These are phyloP conservation scores for Cottoperca gobio DNA, from an alignment of 2,797 vertebrate genomes.

Conservation along the genomic window DNA sequence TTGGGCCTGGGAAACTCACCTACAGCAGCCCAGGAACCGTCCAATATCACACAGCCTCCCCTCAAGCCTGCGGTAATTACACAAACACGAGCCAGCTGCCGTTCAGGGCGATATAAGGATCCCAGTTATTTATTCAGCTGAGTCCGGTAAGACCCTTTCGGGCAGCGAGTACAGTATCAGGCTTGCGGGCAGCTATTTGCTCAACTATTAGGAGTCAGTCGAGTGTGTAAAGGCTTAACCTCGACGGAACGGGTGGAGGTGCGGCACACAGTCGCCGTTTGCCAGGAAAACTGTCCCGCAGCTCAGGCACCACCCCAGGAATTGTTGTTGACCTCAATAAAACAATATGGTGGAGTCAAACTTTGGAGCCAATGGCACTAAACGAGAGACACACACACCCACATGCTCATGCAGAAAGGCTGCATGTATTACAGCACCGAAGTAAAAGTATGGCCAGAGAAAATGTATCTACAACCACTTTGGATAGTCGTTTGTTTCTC, in stretches of 20 bases:
- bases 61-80: slow-evolving; percentile 58
- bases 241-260: slow-evolving; percentile 38
- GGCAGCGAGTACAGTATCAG: slow-evolving; percentile 67
- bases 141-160: slow-evolving; percentile 70
- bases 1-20: slow-evolving; percentile 51
- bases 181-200: slow-evolving; percentile 71
- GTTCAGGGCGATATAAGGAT: slow-evolving; percentile 64
- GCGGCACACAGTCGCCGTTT: neutral
- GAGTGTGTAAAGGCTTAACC: slow-evolving; percentile 76
- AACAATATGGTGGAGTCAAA: slow-evolving; percentile 47
- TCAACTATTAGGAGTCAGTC: slow-evolving; percentile 69
- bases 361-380: slow-evolving; percentile 22
- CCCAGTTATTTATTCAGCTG: slow-evolving; percentile 82
- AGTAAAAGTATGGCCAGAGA: neutral
- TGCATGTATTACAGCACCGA: neutral
- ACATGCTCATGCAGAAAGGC: neutral
- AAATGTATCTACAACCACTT: neutral
- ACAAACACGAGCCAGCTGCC: slow-evolving; percentile 70
- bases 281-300: slow-evolving; percentile 35
- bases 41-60: slow-evolving; percentile 39
- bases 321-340: slow-evolving; percentile 48
- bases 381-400: slow-evolving; percentile 15
- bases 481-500: neutral
- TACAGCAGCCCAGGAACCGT: slow-evolving; percentile 46
- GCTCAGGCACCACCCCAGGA: slow-evolving; percentile 38